A percentile compares a stretch with the other conserved stretches of the same genome.
phyloP scores from a whole-genome alignment of 1,140 invertebrate genomes.

The Temnothorax nylanderi region DNA sequence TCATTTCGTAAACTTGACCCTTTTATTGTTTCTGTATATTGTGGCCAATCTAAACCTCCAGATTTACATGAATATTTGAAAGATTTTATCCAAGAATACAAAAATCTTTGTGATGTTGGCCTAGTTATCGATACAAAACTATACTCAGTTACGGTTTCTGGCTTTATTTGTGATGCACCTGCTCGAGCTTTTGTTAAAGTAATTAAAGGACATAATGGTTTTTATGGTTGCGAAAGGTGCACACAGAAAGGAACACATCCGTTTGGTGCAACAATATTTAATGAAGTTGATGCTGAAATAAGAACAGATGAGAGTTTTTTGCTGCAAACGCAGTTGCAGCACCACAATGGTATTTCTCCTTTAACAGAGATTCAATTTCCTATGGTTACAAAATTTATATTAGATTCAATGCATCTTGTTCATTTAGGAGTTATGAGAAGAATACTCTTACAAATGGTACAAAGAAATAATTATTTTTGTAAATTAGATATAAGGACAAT shows the following conservation, averaged over 20 bases:
- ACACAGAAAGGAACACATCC: not conserved
- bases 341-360: conserved; percentile 6
- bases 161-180: not conserved
- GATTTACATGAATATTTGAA: conserved; percentile 2
- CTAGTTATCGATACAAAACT: not conserved
- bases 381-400: conserved; percentile 23
- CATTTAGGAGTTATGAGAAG: conserved; percentile 11
- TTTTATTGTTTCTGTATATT: conserved; percentile 20
- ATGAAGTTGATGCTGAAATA: not conserved
- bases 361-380: conserved; percentile 18
- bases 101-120: not conserved
- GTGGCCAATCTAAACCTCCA: conserved; percentile 5
- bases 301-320: not conserved
- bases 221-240: conserved; percentile 23
- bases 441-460: not conserved
- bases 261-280: conserved; percentile 29
- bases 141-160: not conserved
- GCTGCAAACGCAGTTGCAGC: not conserved
- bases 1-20: conserved; percentile 10
- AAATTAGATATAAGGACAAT: conserved; percentile 3
- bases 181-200: conserved; percentile 15
- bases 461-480: conserved; percentile 31
- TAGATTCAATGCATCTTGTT: conserved; percentile 19
- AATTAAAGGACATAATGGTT: conserved; percentile 5
- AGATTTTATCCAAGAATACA: conserved; percentile 22